These are phyloP conservation scores for Acanthococcus lagerstroemiae DNA, from an alignment of 2,888 invertebrate genomes.

Conservation along the genomic window DNA sequence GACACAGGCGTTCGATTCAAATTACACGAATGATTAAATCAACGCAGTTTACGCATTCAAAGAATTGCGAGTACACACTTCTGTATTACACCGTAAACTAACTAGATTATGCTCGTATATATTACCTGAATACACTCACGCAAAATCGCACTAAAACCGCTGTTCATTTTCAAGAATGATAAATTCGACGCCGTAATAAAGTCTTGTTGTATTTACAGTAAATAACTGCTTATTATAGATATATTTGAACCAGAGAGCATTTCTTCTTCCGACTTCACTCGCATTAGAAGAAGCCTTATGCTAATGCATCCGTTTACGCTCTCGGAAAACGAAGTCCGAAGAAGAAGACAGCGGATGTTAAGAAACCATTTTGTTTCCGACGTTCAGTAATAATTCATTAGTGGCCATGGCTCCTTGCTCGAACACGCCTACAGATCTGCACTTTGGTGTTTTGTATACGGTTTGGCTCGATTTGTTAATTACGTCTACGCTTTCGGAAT, in stretches of 20 bases:
- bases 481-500: too few relatives aligned
- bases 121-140: neutral
- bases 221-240: neutral
- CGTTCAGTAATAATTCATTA: slow-evolving; percentile 23
- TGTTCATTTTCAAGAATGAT: neutral
- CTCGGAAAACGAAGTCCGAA: too few relatives aligned
- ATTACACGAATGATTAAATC: too few relatives aligned
- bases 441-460: too few relatives aligned
- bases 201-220: neutral
- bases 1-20: too few relatives aligned
- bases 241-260: neutral
- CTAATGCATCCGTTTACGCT: neutral
- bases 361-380: slow-evolving; percentile 21
- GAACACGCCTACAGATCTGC: neutral
- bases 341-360: too few relatives aligned
- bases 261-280: neutral
- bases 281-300: neutral
- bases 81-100: too few relatives aligned
- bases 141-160: neutral
- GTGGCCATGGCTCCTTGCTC: neutral
- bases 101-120: too few relatives aligned
- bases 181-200: neutral
- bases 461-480: too few relatives aligned
- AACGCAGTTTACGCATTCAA: too few relatives aligned
- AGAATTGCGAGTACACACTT: too few relatives aligned